phyloP scores from a whole-genome alignment of 2,113 vertebrate species.

The Rhodinocichla rosea region DNA sequence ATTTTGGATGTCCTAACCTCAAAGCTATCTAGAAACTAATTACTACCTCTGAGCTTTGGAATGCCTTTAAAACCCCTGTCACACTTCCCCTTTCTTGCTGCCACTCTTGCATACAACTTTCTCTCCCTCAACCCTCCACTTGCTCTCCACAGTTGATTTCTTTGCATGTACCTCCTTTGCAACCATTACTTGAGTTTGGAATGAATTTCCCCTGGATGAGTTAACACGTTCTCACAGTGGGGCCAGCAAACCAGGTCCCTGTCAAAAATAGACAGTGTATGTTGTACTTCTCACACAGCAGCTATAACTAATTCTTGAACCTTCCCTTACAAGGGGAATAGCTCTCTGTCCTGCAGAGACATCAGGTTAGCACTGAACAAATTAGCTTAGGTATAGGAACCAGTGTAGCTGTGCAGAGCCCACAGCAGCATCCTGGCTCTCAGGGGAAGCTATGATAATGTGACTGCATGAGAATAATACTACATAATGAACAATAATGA shows the following conservation, averaged over 20 bases:
- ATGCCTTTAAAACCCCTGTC: neutral
- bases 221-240: neutral
- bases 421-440: constrained; percentile 29
- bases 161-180: neutral
- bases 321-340: neutral
- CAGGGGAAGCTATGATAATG: constrained; percentile 59
- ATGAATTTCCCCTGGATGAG: neutral
- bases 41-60: neutral
- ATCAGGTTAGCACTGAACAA: constrained; percentile 23
- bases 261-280: neutral
- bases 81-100: neutral
- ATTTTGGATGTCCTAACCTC: neutral
- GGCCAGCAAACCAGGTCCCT: neutral
- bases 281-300: neutral
- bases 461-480: constrained; percentile 54
- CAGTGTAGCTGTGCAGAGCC: constrained; percentile 3
- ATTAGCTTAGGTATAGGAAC: constrained; percentile 35
- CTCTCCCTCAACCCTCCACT: neutral
- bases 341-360: neutral
- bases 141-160: neutral
- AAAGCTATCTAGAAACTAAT: constrained; percentile 9
- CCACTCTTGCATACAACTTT: neutral
- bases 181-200: neutral
- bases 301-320: neutral
- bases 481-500: constrained; percentile 66